phyloP scores from a whole-genome alignment of 30 jellyfish, hydroid and myxozoan genomes.

The Hydra vulgaris region DNA sequence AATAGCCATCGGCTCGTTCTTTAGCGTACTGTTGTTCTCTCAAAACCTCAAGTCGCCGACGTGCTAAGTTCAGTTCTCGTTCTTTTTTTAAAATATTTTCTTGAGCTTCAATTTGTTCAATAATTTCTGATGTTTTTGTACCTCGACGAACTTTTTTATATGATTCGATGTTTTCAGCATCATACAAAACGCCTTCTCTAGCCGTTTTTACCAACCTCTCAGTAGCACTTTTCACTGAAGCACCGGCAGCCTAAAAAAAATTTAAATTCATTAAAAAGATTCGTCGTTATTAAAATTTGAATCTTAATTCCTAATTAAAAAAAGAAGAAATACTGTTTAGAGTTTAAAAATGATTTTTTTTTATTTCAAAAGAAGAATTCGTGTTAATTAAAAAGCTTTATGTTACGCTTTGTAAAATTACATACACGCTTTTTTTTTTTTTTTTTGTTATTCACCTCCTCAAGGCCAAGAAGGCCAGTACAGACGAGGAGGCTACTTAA shows the following conservation, averaged over 20 bases:
- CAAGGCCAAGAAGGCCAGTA: too few species aligned
- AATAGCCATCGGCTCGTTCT: constrained; percentile 10
- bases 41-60: constrained; percentile 23
- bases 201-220: constrained; percentile 44
- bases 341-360: too few species aligned
- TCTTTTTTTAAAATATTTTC: constrained; percentile 34
- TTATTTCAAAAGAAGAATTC: too few species aligned
- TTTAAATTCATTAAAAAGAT: too few species aligned
- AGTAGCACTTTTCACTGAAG: constrained; percentile 49
- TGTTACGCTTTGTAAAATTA: too few species aligned
- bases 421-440: too few species aligned
- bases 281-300: too few species aligned
- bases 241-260: constrained; percentile 35
- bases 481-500: too few species aligned
- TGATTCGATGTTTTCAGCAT: constrained; percentile 23
- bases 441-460: too few species aligned
- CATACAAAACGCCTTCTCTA: constrained; percentile 36
- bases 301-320: too few species aligned
- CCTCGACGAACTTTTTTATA: constrained; percentile 28
- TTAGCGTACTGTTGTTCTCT: constrained; percentile 31
- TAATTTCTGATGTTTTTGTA: constrained; percentile 1
- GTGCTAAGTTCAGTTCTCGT: constrained; percentile 39
- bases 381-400: too few species aligned
- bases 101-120: constrained; percentile 39
- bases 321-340: too few species aligned